Evolutionary conservation across 2,888 invertebrate species (phyloP), one percentile per base, ranked within the genome.

Genomic region (Drosophila pegasa): DNA sequence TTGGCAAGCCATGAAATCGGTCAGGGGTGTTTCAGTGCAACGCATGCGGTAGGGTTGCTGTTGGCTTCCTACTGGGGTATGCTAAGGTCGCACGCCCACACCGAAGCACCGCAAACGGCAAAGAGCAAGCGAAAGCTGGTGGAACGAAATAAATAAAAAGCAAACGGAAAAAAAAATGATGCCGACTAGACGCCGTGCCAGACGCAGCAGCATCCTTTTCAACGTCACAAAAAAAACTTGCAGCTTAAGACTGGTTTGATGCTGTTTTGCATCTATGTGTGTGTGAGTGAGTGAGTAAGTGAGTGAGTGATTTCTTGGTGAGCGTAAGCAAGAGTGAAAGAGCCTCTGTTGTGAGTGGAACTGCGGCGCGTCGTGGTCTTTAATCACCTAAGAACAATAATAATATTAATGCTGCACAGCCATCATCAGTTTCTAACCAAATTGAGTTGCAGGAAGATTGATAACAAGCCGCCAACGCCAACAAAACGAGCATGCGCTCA

Each of bases 101-200:
- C 61, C 43, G 14, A 56, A 58, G 41, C 48, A 52, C 27, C 45
- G 55, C 61, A 59, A 71, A 43, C 57, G 35, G 67, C 77, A 71
- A 76, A 68, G 52, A 59, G 58, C 58, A 68, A 65, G 50, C 61
- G 45, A 77, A 73, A 68, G 55, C 59, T 59, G 62, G 10, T 29
- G 41, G 18, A 20, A 57, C 33, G 57, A 35, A 35, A 22, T 35
- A 51, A 59, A 37, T 22, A 43, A 37, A 33, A 51, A 25, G 16
- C 2, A 27, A 43, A 16, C 10, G 40, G n/a, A 35, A 41, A 65
- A 59, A 43, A 52, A 43, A 31, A 57, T 67, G 41, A 37, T 61
- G 54, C 40, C 48, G 78, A 78, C 81, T 80, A 79, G 81, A 79
- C 78, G 54, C 56, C 52, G 48, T 68, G 65, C 78, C 78, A 78